Conservation (phyloP, 2,797 vertebrate genomes). For the Cryptoblepharus egeriae region DNA sequence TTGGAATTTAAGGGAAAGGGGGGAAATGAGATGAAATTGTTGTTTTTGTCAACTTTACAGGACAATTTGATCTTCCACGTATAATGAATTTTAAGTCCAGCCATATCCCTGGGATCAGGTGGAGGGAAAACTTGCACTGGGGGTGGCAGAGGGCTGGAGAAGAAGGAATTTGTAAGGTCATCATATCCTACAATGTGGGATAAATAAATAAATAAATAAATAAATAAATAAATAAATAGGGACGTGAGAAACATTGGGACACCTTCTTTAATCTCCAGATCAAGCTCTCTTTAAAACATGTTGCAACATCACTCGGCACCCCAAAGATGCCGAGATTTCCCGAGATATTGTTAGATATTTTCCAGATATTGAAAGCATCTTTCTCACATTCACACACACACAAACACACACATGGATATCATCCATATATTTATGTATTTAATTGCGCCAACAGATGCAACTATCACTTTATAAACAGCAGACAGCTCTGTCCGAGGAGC, state of each 20-base stretch:
- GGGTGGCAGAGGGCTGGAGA: too few species aligned
- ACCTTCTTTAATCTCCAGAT: too few species aligned
- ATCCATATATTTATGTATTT: not conserved
- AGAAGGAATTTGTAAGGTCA: constrained; percentile 30
- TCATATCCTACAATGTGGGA: constrained; percentile 35
- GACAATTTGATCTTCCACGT: constrained; percentile 44
- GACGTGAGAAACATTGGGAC: too few species aligned
- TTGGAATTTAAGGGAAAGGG: constrained; percentile 12
- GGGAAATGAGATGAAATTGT: constrained; percentile 37
- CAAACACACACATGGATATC: too few species aligned
- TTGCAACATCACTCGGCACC: not conserved
- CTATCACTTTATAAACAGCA: not conserved
- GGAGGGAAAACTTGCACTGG: constrained; percentile 58
- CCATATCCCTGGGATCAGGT: constrained; percentile 39
- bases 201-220: too few species aligned
- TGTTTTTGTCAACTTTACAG: constrained; percentile 47
- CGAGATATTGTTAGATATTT: not conserved
- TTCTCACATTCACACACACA: too few species aligned
- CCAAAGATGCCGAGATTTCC: not conserved
- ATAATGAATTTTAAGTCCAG: constrained; percentile 49
- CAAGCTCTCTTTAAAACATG: not conserved
- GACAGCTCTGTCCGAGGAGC: not conserved
- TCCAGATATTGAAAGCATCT: not conserved
- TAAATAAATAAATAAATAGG: too few species aligned
- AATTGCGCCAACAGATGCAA: too few species aligned